Percentiles rank a stretch among this genome's conserved stretches.
phyloP scores from a whole-genome alignment of 2,113 vertebrate genomes.

The Pseudopipra pipra region DNA sequence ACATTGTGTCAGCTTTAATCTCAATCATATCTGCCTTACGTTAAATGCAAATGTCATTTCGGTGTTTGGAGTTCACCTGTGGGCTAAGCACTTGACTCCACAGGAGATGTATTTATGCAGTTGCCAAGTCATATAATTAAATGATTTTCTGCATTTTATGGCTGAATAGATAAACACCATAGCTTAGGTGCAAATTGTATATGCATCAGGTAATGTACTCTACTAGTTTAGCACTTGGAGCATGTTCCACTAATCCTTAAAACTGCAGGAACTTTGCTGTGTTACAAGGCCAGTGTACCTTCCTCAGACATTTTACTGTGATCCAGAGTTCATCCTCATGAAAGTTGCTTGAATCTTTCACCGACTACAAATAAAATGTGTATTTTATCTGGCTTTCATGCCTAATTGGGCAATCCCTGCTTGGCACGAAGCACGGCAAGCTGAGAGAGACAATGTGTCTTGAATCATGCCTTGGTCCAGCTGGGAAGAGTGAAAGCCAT shows the following conservation, averaged over 20 bases:
- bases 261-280: background rate
- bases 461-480: background rate
- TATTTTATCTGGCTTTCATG: background rate
- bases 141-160: background rate
- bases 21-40: background rate
- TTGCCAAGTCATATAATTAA: background rate
- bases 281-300: accelerated
- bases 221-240: background rate
- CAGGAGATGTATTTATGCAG: background rate
- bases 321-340: background rate
- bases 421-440: background rate
- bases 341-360: background rate
- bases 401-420: background rate
- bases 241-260: background rate
- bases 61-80: background rate
- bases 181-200: background rate
- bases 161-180: background rate
- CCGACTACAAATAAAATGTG: background rate
- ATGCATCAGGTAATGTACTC: background rate
- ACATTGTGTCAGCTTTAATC: background rate
- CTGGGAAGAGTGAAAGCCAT: background rate
- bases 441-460: background rate
- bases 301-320: background rate
- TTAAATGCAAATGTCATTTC: background rate
- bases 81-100: background rate